A percentile compares a stretch with the other conserved stretches of the same genome.
Conservation (phyloP, 2,888 invertebrate genomes). For the Hanleya hanleyi region DNA sequence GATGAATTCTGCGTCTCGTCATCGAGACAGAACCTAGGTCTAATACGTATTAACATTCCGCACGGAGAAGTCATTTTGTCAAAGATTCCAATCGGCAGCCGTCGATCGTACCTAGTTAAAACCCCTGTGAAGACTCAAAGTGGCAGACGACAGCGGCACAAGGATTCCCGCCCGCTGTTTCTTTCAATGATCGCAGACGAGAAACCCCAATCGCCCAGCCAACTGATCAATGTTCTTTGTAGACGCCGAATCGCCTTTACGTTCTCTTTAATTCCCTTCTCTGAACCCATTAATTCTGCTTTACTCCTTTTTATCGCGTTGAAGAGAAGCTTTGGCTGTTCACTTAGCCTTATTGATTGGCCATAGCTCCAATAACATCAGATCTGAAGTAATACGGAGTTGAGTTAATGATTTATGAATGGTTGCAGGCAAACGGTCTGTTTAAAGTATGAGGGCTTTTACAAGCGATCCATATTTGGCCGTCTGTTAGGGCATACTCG, state of each 20-base stretch:
- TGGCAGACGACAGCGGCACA: not conserved
- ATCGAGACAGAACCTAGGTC: too few relatives aligned
- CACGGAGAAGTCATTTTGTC: too few relatives aligned
- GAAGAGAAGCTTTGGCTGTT: constrained; percentile 7
- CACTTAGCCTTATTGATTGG: constrained; percentile 7
- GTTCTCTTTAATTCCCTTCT: constrained; percentile 5
- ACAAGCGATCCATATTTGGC: too few relatives aligned
- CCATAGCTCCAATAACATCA: constrained; percentile 1
- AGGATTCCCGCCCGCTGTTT: not conserved
- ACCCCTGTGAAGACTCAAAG: too few relatives aligned
- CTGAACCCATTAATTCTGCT: constrained; percentile 11
- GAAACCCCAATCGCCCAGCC: not conserved
- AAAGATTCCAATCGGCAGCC: too few relatives aligned
- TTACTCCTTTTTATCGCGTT: constrained; percentile 8
- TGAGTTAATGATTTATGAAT: constrained; percentile 11
- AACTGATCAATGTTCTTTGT: constrained; percentile 3
- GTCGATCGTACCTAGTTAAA: too few relatives aligned
- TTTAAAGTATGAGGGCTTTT: too few relatives aligned
- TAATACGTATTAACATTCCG: too few relatives aligned
- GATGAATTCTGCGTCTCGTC: too few relatives aligned
- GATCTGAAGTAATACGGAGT: constrained; percentile 1
- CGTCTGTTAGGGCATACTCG: too few relatives aligned
- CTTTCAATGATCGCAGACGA: not conserved
- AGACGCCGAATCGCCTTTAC: constrained; percentile 1
- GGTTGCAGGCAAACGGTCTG: not conserved